phyloP scores from a whole-genome alignment of 2,113 vertebrate species.

The Progne subis region DNA sequence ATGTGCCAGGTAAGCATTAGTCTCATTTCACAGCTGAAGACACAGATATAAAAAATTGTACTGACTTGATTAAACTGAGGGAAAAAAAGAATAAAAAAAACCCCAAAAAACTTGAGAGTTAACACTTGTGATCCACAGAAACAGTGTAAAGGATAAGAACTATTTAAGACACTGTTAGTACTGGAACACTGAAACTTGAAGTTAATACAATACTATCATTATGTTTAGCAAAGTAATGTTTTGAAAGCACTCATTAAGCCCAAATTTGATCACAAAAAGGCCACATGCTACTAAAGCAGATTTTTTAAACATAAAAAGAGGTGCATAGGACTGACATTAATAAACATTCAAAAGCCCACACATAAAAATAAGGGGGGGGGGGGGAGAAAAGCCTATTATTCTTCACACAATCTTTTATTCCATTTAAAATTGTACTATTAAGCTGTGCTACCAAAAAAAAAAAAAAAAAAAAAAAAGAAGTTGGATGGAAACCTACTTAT shows the following conservation, averaged over 20 bases:
- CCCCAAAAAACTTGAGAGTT: not conserved
- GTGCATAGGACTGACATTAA: not conserved
- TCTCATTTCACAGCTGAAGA: not conserved
- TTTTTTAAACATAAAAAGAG: not conserved
- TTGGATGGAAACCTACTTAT: not conserved
- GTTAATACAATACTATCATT: not conserved
- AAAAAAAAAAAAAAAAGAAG: not conserved
- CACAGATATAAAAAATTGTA: not conserved
- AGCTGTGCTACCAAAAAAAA: not conserved
- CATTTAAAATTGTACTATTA: not conserved
- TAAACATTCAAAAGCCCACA: not conserved
- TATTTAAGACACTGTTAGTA: not conserved
- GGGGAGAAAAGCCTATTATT: not conserved
- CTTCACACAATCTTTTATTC: not conserved
- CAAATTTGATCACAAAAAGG: not conserved
- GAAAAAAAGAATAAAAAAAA: not conserved
- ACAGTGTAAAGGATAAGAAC: not conserved
- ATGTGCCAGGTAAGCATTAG: not conserved
- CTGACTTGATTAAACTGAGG: not conserved
- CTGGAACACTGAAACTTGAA: not conserved
- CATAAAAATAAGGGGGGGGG: not conserved
- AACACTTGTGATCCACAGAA: not conserved
- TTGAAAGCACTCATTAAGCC: not conserved
- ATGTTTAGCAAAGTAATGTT: not conserved
- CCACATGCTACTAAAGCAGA: not conserved